Base-by-base conservation (phyloP, 1,140 invertebrate species). In the Adoxophyes honmai region DNA sequence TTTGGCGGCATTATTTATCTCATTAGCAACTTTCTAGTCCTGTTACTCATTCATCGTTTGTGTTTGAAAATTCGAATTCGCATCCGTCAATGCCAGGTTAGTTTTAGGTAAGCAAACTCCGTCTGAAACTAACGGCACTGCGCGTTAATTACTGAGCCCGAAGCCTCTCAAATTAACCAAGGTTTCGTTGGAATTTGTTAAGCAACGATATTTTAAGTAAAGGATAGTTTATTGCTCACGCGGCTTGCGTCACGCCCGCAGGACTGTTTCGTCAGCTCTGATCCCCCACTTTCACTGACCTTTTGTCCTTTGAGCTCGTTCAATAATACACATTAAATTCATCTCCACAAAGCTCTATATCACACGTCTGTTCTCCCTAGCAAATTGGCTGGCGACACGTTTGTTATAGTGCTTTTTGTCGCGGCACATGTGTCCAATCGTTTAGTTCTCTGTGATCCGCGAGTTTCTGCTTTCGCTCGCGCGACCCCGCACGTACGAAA, bases 401-500 rank as follows among this genome's bases (percentile, higher is more conserved):
- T 28, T n/a, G n/a, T 44, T 48, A 48, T 48, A 21, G 16, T 18
- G 21, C 18, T 33, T 18, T 48, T n/a, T 28, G 21, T 28, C 42
- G 10, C 11, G 18, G 42, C 21, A 48, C 18, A 9, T 48, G 42
- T 33, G 16, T 18, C 42, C 42, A 48, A 48, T 48, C 42, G 21
- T 28, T 28, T 28, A 28, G 21, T 28, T 28, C 21, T 6, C 21
- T n/a, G 34, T 11, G n/a, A 36, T 36, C 34, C 1, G n/a, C 21
- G 21, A 28, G 21, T 28, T 28, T 28, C 28, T 48, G 42, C 42
- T 48, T 48, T 48, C 42, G 42, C 42, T 48, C 21, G 21, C 6
- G 0, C 18, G 42, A 48, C 42, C 42, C 18, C 42, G 42, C 42
- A 48, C 42, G 42, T 48, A 48, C 42, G 18, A 48, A 48, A 48